Evolutionary conservation across 2,113 vertebrate genomes (phyloP).

Genomic region (Bos taurus): DNA sequence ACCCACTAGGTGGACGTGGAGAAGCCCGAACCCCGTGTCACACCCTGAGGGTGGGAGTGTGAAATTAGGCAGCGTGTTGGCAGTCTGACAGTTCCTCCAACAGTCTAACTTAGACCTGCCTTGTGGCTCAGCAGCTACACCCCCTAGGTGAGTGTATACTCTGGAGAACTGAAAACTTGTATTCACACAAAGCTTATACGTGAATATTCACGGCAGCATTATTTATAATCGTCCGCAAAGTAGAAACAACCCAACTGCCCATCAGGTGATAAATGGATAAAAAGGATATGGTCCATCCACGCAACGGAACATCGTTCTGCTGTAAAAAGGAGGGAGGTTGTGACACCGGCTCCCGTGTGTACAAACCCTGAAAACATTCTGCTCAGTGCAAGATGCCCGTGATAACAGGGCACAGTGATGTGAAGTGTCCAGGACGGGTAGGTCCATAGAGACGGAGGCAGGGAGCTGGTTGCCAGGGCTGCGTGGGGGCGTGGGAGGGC

Average conservation of each 20-base stretch:
- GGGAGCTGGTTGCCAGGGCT: not conserved
- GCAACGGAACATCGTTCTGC: rapidly evolving
- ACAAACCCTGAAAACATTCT: not conserved
- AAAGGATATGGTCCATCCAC: rapidly evolving
- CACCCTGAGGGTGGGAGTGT: not conserved
- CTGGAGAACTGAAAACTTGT: not conserved
- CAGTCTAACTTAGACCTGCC: not conserved
- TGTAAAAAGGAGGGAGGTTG: rapidly evolving
- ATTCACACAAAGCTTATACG: rapidly evolving
- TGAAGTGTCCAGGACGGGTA: not conserved
- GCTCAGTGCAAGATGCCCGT: not conserved
- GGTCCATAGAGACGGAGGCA: rapidly evolving
- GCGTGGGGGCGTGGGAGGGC: rapidly evolving
- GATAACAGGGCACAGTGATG: not conserved
- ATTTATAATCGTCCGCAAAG: rapidly evolving
- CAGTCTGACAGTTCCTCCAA: rapidly evolving
- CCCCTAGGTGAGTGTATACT: rapidly evolving
- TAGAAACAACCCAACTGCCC: not conserved
- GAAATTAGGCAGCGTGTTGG: rapidly evolving
- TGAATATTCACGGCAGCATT: not conserved
- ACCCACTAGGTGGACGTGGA: not conserved
- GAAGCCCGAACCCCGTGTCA: rapidly evolving
- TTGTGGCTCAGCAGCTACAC: rapidly evolving
- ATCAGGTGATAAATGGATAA: not conserved
- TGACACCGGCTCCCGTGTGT: rapidly evolving